Conservation (phyloP, 2,888 invertebrate genomes). For the Synergus umbraculus region DNA sequence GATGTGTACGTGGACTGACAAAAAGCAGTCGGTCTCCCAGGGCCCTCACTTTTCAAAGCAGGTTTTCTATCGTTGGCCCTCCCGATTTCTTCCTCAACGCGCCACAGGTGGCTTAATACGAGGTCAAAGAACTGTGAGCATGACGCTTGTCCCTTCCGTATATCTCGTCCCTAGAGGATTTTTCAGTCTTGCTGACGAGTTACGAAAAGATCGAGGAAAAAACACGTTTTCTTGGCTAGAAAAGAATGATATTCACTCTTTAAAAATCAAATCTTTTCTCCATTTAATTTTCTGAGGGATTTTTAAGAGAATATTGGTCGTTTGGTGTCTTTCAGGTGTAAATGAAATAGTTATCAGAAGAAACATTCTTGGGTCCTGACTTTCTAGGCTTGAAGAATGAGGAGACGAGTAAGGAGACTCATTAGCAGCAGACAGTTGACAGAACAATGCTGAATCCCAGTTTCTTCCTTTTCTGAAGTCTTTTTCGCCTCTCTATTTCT, state of each 20-base stretch:
- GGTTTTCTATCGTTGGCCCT: conserved; percentile 48
- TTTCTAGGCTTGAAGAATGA: conserved; percentile 26
- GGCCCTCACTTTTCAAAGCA: conserved; percentile 42
- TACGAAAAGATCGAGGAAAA: conserved; percentile 12
- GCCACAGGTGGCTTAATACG: conserved; percentile 54
- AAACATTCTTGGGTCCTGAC: conserved; percentile 27
- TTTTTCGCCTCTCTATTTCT: conserved; percentile 7
- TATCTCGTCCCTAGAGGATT: conserved; percentile 49
- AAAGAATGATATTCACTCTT: not conserved
- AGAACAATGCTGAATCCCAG: conserved; percentile 30
- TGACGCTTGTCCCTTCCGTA: conserved; percentile 44
- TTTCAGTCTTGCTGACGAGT: conserved; percentile 11
- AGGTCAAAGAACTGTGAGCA: conserved; percentile 52
- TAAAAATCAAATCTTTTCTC: too few species aligned
- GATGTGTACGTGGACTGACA: conserved; percentile 42
- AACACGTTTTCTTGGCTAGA: not conserved
- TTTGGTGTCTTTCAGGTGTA: conserved; percentile 26
- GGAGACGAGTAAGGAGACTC: conserved; percentile 24
- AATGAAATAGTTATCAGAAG: conserved; percentile 29
- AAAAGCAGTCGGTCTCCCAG: conserved; percentile 36
- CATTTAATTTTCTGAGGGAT: not conserved
- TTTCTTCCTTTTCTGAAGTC: conserved; percentile 16
- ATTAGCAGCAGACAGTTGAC: conserved; percentile 38
- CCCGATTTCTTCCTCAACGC: conserved; percentile 54
- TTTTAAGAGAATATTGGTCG: not conserved